Percentiles rank a stretch among this genome's conserved stretches.
Conservation (phyloP, 2,888 invertebrate species). For the Mallateleia sp. region DNA sequence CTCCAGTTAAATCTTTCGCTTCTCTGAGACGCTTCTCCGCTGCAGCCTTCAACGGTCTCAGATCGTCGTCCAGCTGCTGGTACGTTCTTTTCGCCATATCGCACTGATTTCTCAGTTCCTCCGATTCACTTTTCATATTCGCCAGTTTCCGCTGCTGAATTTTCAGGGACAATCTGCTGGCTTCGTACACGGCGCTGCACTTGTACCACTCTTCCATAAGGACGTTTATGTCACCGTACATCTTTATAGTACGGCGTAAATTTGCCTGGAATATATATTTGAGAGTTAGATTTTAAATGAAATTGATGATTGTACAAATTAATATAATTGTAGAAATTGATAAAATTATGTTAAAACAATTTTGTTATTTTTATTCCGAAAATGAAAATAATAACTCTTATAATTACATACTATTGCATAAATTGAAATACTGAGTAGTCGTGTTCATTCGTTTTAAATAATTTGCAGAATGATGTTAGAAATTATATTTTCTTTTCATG, state of each 20-base stretch:
- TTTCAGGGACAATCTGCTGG: conserved; percentile 83
- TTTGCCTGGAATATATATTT: conserved; percentile 76
- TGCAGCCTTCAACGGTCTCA: conserved; percentile 88
- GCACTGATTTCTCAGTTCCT: conserved; percentile 85
- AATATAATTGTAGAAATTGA: too few relatives aligned
- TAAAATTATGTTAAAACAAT: too few relatives aligned
- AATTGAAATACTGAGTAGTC: too few relatives aligned
- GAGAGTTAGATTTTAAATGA: too few relatives aligned
- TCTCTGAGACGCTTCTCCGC: conserved; percentile 90
- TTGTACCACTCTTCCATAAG: conserved; percentile 84
- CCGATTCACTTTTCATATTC: conserved; percentile 86
- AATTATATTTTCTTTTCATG: too few relatives aligned
- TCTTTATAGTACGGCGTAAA: conserved; percentile 84
- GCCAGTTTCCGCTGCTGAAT: conserved; percentile 77
- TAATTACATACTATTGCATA: too few relatives aligned
- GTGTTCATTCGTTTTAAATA: too few relatives aligned
- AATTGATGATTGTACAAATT: too few relatives aligned
- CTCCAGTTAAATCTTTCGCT: conserved; percentile 91
- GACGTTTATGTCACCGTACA: conserved; percentile 85
- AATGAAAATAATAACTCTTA: too few relatives aligned
- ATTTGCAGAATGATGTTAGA: too few relatives aligned
- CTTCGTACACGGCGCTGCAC: conserved; percentile 79
- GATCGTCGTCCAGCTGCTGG: conserved; percentile 85
- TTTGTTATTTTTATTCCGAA: too few relatives aligned
- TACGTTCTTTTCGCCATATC: conserved; percentile 86